Base-by-base conservation (phyloP, 2,888 invertebrate species). In the Tachina fera region DNA sequence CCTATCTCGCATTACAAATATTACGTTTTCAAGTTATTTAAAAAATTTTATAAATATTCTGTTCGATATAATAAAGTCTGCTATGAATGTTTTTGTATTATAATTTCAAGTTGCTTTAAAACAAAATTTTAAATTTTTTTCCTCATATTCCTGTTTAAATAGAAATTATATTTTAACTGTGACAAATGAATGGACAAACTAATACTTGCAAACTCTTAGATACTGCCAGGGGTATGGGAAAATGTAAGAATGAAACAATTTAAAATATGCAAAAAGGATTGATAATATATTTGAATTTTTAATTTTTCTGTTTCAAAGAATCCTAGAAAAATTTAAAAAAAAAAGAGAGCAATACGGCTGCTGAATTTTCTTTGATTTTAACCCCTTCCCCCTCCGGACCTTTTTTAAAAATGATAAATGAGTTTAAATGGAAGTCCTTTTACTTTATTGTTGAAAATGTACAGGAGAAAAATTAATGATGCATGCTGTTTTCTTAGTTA, bases 211-310 rank as follows among this genome's bases (percentile, higher is more conserved):
- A 16, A 9, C 10, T 14, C 6, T 60, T 5, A 31, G 0, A 39
- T 39, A 39, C 1, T n/a, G 39, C 39, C 11, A n/a, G n/a, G 39
- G 60, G 39, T 39, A 31, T 9, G 8, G 39, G n/a, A 13, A 9
- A 4, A 10, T 45, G 8, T n/a, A 39, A 19, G 2, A 53, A 60
- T 45, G 3, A 11, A 61, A 53, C 11, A 41, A 41, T 31, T 45
- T 45, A 56, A 79, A 63, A 45, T 61, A 77, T 47, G 60, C 39
- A 70, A 47, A 71, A 65, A 58, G 53, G 51, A 72, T 56, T 39
- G 39, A 47, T 61, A 67, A 72, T 80, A 67, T 74, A 58, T 80
- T 49, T 58, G 51, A 74, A 74, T 67, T 67, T 74, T 58, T 81
- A 81, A 74, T 60, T 51, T 60, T 31, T 10, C 16, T 16, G 67